These are phyloP conservation scores for Scaptomyza graminum DNA, from an alignment of 1,140 invertebrate species.

Conservation along the genomic window DNA sequence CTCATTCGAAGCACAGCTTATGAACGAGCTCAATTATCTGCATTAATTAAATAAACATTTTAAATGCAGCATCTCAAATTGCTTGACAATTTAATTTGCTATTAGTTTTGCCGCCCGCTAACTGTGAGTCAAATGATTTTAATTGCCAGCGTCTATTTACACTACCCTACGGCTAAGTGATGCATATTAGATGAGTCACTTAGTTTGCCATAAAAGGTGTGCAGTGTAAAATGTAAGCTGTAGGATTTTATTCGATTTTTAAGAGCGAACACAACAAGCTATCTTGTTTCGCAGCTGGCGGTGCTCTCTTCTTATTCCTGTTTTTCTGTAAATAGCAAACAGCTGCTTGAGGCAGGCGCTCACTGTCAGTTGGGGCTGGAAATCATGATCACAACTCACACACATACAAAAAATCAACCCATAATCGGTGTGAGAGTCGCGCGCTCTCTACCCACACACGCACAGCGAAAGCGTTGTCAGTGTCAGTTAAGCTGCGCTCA, in stretches of 20 bases:
- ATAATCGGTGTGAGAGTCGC: slow-evolving; percentile 10
- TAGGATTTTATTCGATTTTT: not conserved
- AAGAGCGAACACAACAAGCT: not conserved
- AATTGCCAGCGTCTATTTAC: slow-evolving; percentile 38
- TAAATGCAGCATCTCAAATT: slow-evolving; percentile 65
- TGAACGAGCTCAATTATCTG: slow-evolving; percentile 48
- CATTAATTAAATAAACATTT: slow-evolving; percentile 77
- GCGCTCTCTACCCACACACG: slow-evolving; percentile 35
- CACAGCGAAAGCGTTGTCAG: slow-evolving; percentile 27
- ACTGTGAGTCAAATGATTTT: slow-evolving; percentile 62
- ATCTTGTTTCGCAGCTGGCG: not conserved
- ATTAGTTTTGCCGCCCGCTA: slow-evolving; percentile 52
- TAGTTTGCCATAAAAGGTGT: not conserved
- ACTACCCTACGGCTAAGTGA: not conserved
- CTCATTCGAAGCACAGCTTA: slow-evolving; percentile 21
- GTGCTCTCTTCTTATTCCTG: not conserved
- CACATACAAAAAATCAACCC: slow-evolving; percentile 8
- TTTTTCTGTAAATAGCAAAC: slow-evolving; percentile 52
- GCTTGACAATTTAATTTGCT: slow-evolving; percentile 72
- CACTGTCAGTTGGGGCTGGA: slow-evolving; percentile 36
- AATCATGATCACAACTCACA: slow-evolving; percentile 58
- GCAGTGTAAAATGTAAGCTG: not conserved
- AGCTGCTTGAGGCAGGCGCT: slow-evolving; percentile 53
- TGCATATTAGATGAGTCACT: slow-evolving; percentile 16
- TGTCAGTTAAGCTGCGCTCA: slow-evolving; percentile 46